These are phyloP conservation scores for Odontophorus gujanensis DNA, from an alignment of 2,113 vertebrate genomes.

Conservation along the genomic window DNA sequence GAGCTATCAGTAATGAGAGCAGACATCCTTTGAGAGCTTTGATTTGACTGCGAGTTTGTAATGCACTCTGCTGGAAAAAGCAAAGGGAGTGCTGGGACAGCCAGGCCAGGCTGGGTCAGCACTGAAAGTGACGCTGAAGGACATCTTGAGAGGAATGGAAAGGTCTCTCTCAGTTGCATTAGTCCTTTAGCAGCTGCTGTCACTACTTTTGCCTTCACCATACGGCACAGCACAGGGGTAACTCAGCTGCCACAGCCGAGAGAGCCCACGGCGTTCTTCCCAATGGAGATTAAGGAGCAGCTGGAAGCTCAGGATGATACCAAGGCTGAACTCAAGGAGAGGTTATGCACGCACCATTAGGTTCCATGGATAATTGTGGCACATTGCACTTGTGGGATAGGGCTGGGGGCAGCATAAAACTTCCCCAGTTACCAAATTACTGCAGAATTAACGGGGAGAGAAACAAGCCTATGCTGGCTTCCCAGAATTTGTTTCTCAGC, in stretches of 20 bases:
- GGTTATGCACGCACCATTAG: not conserved
- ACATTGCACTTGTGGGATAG: not conserved
- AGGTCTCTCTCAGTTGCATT: not conserved
- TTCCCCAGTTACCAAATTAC: not conserved
- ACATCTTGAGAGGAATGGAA: not conserved
- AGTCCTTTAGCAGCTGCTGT: not conserved
- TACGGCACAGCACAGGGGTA: not conserved
- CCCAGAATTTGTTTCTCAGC: not conserved
- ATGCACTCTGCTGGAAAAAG: not conserved
- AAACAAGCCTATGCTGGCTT: not conserved
- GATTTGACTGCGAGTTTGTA: accelerated
- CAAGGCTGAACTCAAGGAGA: not conserved
- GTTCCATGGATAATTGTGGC: not conserved
- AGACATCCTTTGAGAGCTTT: not conserved
- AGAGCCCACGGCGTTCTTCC: accelerated
- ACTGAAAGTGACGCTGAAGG: not conserved
- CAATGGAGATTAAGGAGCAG: not conserved
- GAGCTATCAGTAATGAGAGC: accelerated
- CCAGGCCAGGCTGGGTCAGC: accelerated
- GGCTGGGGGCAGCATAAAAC: not conserved
- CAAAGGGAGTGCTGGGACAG: not conserved
- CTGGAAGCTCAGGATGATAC: not conserved
- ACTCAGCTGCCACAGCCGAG: accelerated
- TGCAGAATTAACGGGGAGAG: not conserved
- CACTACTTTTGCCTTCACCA: not conserved